Evolutionary conservation across 1,140 invertebrate species (phyloP).

Genomic region (Aphelenchoides fujianensis): DNA sequence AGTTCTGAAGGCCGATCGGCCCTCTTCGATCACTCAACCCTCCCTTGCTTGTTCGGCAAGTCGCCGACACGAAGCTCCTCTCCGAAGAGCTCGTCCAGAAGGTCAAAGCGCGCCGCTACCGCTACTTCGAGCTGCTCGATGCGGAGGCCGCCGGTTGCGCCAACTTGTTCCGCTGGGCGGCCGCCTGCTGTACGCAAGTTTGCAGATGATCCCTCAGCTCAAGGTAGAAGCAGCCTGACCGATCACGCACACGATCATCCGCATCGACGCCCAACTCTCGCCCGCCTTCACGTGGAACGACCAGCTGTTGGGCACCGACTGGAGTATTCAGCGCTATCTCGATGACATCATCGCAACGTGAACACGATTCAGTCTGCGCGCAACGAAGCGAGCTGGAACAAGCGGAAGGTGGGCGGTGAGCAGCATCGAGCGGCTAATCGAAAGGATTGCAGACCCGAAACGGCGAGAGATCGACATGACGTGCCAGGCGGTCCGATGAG

Average conservation of each 20-base stretch:
- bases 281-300: constrained; percentile 88
- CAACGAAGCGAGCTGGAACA: constrained; percentile 83
- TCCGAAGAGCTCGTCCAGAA: constrained; percentile 33
- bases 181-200: constrained; percentile 75
- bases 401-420: constrained; percentile 73
- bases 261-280: constrained; percentile 77
- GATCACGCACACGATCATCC: constrained; percentile 81
- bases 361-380: constrained; percentile 91
- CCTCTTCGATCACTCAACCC: constrained; percentile 45
- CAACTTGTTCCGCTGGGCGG: constrained; percentile 76
- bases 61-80: constrained; percentile 41
- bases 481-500: constrained; percentile 90
- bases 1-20: too few relatives aligned
- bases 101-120: constrained; percentile 32
- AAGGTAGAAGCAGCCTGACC: constrained; percentile 82
- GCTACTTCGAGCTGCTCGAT: constrained; percentile 33
- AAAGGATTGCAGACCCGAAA: constrained; percentile 68
- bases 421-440: constrained; percentile 21
- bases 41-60: constrained; percentile 37
- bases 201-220: constrained; percentile 78
- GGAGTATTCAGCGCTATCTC: constrained; percentile 82
- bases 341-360: constrained; percentile 96
- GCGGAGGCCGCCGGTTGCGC: constrained; percentile 67
- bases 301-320: constrained; percentile 76
- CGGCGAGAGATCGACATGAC: constrained; percentile 75